A percentile compares a stretch with the other conserved stretches of the same genome.
Conservation (phyloP, 2,113 vertebrate genomes). For the Mesoclemmys tuberculata region DNA sequence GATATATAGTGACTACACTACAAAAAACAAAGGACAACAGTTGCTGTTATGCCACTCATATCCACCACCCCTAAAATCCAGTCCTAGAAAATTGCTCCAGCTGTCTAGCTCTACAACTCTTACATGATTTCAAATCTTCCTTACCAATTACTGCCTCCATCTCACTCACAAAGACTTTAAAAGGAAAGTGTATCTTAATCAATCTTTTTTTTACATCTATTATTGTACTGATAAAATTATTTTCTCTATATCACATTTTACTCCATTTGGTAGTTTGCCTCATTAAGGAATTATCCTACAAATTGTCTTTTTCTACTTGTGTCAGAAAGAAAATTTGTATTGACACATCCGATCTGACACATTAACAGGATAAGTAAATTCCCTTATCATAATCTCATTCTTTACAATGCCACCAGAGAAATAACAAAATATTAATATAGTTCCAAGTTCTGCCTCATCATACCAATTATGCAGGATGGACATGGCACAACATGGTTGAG, state of each 20-base stretch:
- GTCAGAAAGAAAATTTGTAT: neutral
- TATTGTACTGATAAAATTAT: neutral
- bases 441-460: neutral
- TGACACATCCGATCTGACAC: neutral
- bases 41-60: neutral
- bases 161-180: neutral
- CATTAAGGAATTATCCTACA: neutral
- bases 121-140: neutral
- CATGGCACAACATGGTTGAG: neutral
- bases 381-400: neutral
- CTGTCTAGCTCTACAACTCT: neutral
- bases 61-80: neutral
- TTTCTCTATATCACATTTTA: neutral
- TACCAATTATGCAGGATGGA: neutral
- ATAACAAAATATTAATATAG: neutral
- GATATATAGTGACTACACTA: neutral
- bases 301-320: neutral
- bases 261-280: neutral
- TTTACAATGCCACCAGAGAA: neutral
- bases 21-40: neutral
- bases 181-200: neutral
- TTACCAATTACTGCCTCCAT: neutral
- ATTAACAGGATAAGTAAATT: neutral
- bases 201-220: neutral
- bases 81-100: neutral